These are phyloP conservation scores for Lagopus muta DNA, from an alignment of 2,113 vertebrate species.

Conservation along the genomic window DNA sequence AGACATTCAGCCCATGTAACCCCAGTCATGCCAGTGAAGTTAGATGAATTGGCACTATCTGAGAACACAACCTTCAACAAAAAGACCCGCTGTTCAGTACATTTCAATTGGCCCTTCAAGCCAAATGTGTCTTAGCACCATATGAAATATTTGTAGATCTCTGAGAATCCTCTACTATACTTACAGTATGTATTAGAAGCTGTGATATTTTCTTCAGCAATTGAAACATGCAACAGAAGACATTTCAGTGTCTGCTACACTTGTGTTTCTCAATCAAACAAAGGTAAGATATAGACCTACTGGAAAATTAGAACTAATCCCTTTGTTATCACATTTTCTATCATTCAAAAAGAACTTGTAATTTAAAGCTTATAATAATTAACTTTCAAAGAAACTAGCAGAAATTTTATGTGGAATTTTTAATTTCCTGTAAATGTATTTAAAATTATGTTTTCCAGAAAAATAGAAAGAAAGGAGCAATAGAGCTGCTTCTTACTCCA, in stretches of 20 bases:
- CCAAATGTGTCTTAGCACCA: not conserved
- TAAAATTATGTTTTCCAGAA: not conserved
- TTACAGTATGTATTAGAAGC: not conserved
- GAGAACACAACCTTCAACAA: not conserved
- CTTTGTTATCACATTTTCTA: not conserved
- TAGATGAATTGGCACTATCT: not conserved
- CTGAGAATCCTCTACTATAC: not conserved
- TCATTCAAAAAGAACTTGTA: not conserved
- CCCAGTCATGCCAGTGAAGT: not conserved
- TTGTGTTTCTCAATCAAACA: not conserved
- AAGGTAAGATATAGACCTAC: not conserved
- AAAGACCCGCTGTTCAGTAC: not conserved
- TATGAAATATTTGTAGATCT: not conserved
- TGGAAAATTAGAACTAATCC: not conserved
- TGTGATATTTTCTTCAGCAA: not conserved
- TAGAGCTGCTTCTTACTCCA: not conserved
- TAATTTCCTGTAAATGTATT: not conserved
- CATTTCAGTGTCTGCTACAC: not conserved
- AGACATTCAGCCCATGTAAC: not conserved
- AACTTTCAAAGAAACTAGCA: not conserved
- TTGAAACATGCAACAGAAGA: not conserved
- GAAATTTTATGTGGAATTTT: not conserved
- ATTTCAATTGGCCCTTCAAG: not conserved
- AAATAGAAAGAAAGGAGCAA: not conserved
- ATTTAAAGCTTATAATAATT: not conserved